phyloP scores from a whole-genome alignment of 2,888 invertebrate species.

The Plebejus melissa region DNA sequence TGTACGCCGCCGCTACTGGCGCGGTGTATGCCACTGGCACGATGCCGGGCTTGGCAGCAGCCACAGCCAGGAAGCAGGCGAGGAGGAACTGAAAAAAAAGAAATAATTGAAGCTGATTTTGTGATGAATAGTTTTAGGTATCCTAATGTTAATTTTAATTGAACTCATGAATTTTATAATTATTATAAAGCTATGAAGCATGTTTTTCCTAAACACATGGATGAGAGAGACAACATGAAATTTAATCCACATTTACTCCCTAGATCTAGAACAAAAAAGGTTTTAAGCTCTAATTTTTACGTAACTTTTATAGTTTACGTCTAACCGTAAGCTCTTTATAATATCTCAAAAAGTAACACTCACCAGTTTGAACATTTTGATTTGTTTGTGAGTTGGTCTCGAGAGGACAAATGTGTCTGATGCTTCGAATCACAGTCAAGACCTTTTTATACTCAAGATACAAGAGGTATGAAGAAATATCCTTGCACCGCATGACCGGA shows the following conservation, averaged over 20 bases:
- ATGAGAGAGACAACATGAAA: not conserved
- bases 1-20: slow-evolving; percentile 48
- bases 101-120: not conserved
- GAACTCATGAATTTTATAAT: no score
- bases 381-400: slow-evolving; percentile 34
- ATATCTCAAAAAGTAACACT: slow-evolving; percentile 36
- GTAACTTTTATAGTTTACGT: not conserved
- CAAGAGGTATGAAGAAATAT: slow-evolving; percentile 31
- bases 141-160: no score
- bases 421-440: slow-evolving; percentile 36
- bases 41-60: slow-evolving; percentile 59
- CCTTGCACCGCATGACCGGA: slow-evolving; percentile 31
- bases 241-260: no score
- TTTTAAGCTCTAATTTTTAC: no score
- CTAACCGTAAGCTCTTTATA: not conserved
- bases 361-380: slow-evolving; percentile 50
- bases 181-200: no score
- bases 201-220: no score
- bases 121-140: not conserved
- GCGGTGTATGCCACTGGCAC: slow-evolving; percentile 45
- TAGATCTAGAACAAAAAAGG: not conserved
- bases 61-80: slow-evolving; percentile 68
- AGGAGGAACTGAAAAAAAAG: slow-evolving; percentile 57
- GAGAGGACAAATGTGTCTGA: slow-evolving; percentile 40
- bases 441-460: slow-evolving; percentile 49